Conservation (phyloP, 2,888 invertebrate genomes). For the Epinotia bilunana region DNA sequence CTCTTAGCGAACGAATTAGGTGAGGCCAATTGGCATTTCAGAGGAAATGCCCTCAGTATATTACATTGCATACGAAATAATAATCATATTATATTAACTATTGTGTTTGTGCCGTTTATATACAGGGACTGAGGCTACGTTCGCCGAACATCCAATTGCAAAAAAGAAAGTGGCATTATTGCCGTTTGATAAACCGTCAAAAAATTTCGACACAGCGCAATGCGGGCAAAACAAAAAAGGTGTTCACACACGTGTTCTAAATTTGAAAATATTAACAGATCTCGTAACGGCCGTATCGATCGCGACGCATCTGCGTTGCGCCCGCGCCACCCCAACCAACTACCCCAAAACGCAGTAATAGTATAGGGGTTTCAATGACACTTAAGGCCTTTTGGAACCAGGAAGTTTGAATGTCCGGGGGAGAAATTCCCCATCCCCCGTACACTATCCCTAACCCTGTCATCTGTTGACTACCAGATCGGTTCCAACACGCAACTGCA, state of each 20-base stretch:
- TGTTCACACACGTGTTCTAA: slow-evolving; percentile 80
- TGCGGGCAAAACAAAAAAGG: slow-evolving; percentile 75
- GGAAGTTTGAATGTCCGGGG: slow-evolving; percentile 56
- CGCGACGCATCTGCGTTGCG: slow-evolving; percentile 72
- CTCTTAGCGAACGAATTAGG: too few species aligned
- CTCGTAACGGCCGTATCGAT: slow-evolving; percentile 77
- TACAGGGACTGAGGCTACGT: not conserved
- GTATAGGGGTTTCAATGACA: not conserved
- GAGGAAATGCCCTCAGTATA: too few species aligned
- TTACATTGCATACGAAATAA: too few species aligned
- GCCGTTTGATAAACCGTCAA: slow-evolving; percentile 30
- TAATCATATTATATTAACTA: too few species aligned
- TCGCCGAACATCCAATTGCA: slow-evolving; percentile 5
- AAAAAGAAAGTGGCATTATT: slow-evolving; percentile 27
- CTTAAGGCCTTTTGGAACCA: slow-evolving; percentile 8
- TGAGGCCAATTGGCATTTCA: too few species aligned
- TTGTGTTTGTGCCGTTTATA: not conserved
- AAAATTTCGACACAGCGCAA: slow-evolving; percentile 48
- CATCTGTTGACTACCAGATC: slow-evolving; percentile 65
- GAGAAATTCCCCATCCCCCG: slow-evolving; percentile 47
- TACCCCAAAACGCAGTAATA: not conserved
- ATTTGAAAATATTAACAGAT: slow-evolving; percentile 75
- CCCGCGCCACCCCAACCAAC: slow-evolving; percentile 51
- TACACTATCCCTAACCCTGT: slow-evolving; percentile 45
- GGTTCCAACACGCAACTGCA: slow-evolving; percentile 52